phyloP scores from a whole-genome alignment of 2,888 invertebrate species.

The Phaedon cochleariae region DNA sequence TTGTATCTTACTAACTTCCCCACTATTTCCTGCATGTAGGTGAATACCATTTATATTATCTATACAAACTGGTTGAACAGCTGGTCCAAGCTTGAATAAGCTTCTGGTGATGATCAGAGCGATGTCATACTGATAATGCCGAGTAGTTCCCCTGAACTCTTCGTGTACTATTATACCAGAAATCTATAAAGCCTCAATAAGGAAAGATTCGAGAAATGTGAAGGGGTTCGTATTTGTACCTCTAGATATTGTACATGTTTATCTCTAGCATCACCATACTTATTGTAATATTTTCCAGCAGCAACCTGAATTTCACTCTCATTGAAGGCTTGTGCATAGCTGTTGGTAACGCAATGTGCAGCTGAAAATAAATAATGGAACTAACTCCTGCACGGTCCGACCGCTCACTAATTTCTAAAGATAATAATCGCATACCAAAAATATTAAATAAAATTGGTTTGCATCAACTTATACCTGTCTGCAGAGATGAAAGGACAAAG shows the following conservation, averaged over 20 bases:
- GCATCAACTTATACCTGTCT: too few relatives aligned
- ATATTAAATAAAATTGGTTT: too few relatives aligned
- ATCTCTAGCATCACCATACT: constrained; percentile 15
- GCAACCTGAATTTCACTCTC: constrained; percentile 20
- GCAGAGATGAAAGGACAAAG: too few relatives aligned
- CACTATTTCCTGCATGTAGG: constrained; percentile 25
- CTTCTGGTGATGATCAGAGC: constrained; percentile 26
- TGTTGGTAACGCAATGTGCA: constrained; percentile 34
- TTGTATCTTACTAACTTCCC: constrained; percentile 29
- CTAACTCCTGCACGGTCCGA: too few relatives aligned
- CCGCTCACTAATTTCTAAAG: too few relatives aligned
- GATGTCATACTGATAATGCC: constrained; percentile 27
- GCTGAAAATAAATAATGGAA: constrained; percentile 16
- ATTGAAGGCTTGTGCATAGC: constrained; percentile 17
- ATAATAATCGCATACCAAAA: too few relatives aligned
- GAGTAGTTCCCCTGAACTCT: constrained; percentile 28
- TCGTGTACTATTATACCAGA: constrained; percentile 21
- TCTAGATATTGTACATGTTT: constrained; percentile 25
- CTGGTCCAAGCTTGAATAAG: constrained; percentile 23
- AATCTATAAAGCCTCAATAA: constrained; percentile 23
- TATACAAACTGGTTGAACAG: constrained; percentile 32
- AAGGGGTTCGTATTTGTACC: constrained; percentile 20
- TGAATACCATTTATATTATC: constrained; percentile 29
- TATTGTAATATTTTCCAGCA: constrained; percentile 31
- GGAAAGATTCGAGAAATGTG: background rate